phyloP scores from a whole-genome alignment of 2,888 invertebrate species.

The Pomacea canaliculata region DNA sequence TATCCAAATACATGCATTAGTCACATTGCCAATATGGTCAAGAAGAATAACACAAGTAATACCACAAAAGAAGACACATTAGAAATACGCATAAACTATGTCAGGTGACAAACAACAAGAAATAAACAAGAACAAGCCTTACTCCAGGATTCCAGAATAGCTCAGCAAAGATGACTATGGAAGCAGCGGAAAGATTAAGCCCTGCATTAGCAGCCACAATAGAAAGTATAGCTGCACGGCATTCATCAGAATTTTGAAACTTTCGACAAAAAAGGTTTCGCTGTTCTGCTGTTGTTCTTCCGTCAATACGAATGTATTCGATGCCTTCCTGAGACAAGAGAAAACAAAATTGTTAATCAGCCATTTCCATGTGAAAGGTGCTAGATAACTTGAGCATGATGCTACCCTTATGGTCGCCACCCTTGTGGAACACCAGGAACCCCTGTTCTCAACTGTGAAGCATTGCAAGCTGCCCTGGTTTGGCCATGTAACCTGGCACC shows the following conservation, averaged over 20 bases:
- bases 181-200: slow-evolving; percentile 91
- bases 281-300: slow-evolving; percentile 80
- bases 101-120: too few species aligned
- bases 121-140: slow-evolving; percentile 36
- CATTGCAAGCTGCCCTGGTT: too few species aligned
- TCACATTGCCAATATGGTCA: too few species aligned
- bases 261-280: slow-evolving; percentile 80
- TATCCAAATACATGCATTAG: too few species aligned
- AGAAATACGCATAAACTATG: background rate
- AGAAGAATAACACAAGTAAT: too few species aligned
- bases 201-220: slow-evolving; percentile 93
- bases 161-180: slow-evolving; percentile 83
- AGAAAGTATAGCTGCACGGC: slow-evolving; percentile 85
- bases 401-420: too few species aligned
- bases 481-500: too few species aligned
- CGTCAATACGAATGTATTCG: slow-evolving; percentile 85
- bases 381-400: too few species aligned
- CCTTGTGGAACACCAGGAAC: too few species aligned
- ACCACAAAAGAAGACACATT: background rate
- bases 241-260: slow-evolving; percentile 81
- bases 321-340: slow-evolving; percentile 6
- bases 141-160: slow-evolving; percentile 94
- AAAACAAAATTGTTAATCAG: background rate
- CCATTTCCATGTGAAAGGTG: background rate
- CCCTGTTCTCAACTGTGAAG: too few species aligned